A percentile compares a stretch with the other conserved stretches of the same genome.
These are phyloP conservation scores for Mesitornis unicolor DNA, from an alignment of 2,113 vertebrate species.

Conservation along the genomic window DNA sequence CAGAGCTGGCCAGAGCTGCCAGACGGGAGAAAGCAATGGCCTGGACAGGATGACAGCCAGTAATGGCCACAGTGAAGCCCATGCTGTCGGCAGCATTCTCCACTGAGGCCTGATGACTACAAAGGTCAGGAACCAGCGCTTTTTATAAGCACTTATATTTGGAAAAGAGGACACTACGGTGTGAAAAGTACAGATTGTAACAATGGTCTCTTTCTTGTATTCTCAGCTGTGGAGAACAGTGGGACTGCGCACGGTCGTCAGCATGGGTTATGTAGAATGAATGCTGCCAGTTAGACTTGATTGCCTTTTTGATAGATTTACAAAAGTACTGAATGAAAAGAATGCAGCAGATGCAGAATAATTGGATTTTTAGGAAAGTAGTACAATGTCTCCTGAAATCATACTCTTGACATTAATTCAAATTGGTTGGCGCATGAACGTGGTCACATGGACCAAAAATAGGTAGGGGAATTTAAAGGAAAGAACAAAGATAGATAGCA, in stretches of 20 bases:
- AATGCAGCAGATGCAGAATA: conserved; percentile 56
- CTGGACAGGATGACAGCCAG: neutral
- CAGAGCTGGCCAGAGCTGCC: neutral
- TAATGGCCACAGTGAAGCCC: neutral
- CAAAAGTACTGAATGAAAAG: conserved; percentile 40
- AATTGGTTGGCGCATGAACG: neutral
- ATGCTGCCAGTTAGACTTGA: conserved; percentile 54
- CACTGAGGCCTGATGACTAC: neutral
- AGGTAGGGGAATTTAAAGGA: conserved; percentile 30
- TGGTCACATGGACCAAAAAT: neutral
- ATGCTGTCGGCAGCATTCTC: neutral
- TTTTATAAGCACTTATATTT: neutral
- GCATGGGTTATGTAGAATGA: neutral
- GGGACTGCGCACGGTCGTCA: neutral
- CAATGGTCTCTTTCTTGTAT: neutral
- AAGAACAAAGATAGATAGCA: neutral
- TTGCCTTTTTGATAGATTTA: conserved; percentile 53
- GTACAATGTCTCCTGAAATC: conserved; percentile 38
- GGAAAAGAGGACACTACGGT: neutral
- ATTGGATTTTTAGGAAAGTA: conserved; percentile 46
- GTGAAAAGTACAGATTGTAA: neutral
- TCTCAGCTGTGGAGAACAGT: neutral
- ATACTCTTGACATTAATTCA: conserved; percentile 50
- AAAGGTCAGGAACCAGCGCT: neutral
- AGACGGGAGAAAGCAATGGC: neutral